Evolutionary conservation across 2,888 invertebrate species (phyloP).

Genomic region (Hipparchia semele): DNA sequence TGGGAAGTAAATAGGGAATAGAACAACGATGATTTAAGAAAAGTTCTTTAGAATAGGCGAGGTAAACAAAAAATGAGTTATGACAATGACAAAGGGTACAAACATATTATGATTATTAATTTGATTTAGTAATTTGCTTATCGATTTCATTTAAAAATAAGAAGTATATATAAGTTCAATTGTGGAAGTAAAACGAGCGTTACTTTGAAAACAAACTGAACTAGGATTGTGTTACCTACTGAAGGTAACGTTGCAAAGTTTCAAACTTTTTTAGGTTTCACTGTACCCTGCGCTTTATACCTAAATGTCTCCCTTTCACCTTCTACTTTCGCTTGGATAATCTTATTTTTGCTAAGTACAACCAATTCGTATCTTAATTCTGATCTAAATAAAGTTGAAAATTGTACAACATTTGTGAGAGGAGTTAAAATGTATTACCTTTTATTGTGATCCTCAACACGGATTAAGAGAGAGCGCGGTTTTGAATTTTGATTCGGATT

Average conservation of each 20-base stretch:
- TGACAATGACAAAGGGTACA: no score
- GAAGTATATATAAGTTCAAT: no score
- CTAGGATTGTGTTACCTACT: background rate
- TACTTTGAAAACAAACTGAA: background rate
- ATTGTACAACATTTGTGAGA: constrained; percentile 49
- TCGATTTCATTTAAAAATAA: no score
- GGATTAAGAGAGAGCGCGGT: constrained; percentile 83
- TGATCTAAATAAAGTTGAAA: constrained; percentile 57
- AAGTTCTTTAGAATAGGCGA: no score
- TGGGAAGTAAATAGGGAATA: no score
- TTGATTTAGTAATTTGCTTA: no score
- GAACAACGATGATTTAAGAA: no score
- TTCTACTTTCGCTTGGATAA: constrained; percentile 83
- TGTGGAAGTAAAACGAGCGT: no score
- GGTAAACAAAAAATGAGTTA: no score
- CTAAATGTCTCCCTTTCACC: constrained; percentile 82
- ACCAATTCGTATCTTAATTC: constrained; percentile 56
- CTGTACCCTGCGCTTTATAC: constrained; percentile 58
- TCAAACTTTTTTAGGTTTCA: constrained; percentile 21
- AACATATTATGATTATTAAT: no score
- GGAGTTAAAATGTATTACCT: constrained; percentile 83
- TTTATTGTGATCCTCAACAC: constrained; percentile 83
- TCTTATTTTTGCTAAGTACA: constrained; percentile 71
- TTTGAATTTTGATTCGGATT: constrained; percentile 83
- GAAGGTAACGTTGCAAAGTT: background rate